Conservation (phyloP, 2,797 vertebrate genomes). For the Coendou prehensilis region DNA sequence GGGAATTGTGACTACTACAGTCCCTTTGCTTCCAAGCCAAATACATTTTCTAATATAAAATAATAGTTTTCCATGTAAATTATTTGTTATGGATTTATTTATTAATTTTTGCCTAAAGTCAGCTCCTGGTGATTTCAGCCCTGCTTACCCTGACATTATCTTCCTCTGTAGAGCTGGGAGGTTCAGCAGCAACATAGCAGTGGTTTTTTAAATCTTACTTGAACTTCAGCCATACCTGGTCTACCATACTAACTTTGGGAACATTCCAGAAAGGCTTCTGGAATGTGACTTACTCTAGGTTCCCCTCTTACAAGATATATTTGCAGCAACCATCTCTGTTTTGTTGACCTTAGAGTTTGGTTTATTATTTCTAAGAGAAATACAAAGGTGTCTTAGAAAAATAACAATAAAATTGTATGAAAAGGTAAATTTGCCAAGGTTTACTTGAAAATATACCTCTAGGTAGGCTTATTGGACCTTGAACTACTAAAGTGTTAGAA, state of each 20-base stretch:
- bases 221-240: neutral
- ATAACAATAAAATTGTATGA: slow-evolving; percentile 23
- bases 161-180: neutral
- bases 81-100: neutral
- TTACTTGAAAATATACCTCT: slow-evolving; percentile 53
- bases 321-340: neutral
- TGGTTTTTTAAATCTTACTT: neutral
- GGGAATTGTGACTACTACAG: neutral
- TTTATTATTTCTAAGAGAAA: slow-evolving; percentile 56
- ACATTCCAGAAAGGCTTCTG: slow-evolving; percentile 24
- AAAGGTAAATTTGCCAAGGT: slow-evolving; percentile 25
- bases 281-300: neutral
- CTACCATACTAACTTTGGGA: neutral
- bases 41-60: neutral
- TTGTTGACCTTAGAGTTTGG: neutral
- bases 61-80: neutral
- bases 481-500: slow-evolving; percentile 45
- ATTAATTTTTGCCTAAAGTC: neutral
- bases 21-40: slow-evolving; percentile 4
- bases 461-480: neutral
- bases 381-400: slow-evolving; percentile 40
- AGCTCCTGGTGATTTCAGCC: neutral
- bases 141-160: neutral
- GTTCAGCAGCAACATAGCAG: neutral
- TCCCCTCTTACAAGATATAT: neutral